Evolutionary conservation across 1,140 invertebrate species (phyloP).

Genomic region (Rhysida immarginata): DNA sequence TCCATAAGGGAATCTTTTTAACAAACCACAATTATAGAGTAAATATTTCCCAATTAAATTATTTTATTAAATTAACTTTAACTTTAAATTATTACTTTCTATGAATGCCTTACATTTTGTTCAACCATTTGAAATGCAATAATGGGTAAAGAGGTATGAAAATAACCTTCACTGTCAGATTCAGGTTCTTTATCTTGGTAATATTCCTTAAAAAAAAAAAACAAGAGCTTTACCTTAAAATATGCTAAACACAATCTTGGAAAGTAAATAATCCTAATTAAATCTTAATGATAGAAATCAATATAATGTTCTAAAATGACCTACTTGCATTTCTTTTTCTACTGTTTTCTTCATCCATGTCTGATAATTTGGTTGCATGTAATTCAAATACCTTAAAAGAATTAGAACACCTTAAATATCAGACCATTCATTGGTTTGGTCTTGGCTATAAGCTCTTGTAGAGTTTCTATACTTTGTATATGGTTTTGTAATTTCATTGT

Average conservation of each 20-base stretch:
- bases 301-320: slow-evolving; percentile 2
- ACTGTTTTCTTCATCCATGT: slow-evolving; percentile 94
- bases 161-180: slow-evolving; percentile 55
- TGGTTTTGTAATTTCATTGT: too few species aligned
- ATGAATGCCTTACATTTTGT: slow-evolving; percentile 68
- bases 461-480: too few species aligned
- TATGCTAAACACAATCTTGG: too few species aligned
- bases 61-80: too few species aligned
- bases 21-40: background rate
- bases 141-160: slow-evolving; percentile 80
- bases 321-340: slow-evolving; percentile 58
- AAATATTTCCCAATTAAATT: slow-evolving; percentile 3
- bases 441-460: too few species aligned
- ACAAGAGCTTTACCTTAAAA: background rate
- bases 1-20: slow-evolving; percentile 1
- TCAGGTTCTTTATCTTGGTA: slow-evolving; percentile 62
- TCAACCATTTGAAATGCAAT: slow-evolving; percentile 98
- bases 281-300: too few species aligned
- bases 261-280: too few species aligned
- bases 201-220: slow-evolving; percentile 41
- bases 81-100: too few species aligned
- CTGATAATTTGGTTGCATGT: slow-evolving; percentile 79
- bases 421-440: too few species aligned
- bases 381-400: slow-evolving; percentile 39
- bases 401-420: too few species aligned